phyloP scores from a whole-genome alignment of 2,797 vertebrate genomes.

The Macroramphosus scolopax region DNA sequence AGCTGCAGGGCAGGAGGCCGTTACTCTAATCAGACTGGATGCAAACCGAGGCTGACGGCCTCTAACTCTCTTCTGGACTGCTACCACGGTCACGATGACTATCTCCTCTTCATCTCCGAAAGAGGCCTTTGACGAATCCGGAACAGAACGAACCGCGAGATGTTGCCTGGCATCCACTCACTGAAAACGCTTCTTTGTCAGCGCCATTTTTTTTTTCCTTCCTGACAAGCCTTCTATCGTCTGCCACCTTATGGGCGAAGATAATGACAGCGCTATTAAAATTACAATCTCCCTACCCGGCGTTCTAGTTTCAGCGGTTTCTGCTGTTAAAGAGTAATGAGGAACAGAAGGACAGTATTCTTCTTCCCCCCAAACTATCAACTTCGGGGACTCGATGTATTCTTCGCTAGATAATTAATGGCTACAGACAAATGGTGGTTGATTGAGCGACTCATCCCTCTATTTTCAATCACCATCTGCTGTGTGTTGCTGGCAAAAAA shows the following conservation, averaged over 20 bases:
- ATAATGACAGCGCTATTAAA: conserved; percentile 75
- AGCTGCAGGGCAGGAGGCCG: too few species aligned
- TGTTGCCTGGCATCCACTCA: conserved; percentile 42
- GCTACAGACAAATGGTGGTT: conserved; percentile 82
- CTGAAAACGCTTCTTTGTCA: conserved; percentile 40
- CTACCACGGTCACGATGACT: too few species aligned
- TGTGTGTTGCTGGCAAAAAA: conserved; percentile 75
- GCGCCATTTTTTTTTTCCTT: background rate
- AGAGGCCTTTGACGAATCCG: conserved; percentile 51
- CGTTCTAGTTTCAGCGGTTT: conserved; percentile 71
- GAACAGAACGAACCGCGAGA: conserved; percentile 38
- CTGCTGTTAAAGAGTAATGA: conserved; percentile 81
- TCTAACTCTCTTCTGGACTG: too few species aligned
- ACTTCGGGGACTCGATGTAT: conserved; percentile 80
- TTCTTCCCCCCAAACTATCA: conserved; percentile 77
- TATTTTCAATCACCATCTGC: conserved; percentile 85
- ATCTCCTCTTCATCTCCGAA: too few species aligned
- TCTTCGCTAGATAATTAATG: conserved; percentile 84
- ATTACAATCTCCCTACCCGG: conserved; percentile 64
- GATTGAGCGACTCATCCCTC: conserved; percentile 84
- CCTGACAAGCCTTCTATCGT: conserved; percentile 50
- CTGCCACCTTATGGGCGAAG: conserved; percentile 69
- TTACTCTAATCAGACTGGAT: too few species aligned
- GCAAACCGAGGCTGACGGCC: too few species aligned
- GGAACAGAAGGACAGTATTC: conserved; percentile 81